Conservation (phyloP, 1,140 invertebrate genomes). For the Aphis gossypii region DNA sequence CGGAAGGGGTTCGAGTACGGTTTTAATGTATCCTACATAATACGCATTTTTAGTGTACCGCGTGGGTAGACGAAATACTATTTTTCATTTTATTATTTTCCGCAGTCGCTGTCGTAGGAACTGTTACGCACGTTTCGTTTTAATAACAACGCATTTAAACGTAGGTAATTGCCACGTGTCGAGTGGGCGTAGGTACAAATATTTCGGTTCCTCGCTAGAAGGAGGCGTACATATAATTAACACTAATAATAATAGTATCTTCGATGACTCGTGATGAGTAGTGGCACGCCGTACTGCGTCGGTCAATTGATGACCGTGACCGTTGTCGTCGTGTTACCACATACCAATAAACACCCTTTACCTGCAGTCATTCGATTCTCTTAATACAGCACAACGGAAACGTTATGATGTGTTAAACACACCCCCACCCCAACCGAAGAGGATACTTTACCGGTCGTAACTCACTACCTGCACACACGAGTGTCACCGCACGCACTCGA, state of each 20-base stretch:
- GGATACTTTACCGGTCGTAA: no score
- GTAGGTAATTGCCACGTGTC: not conserved
- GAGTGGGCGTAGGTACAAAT: not conserved
- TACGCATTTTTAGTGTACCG: not conserved
- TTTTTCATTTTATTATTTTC: not conserved
- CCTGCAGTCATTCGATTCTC: no score
- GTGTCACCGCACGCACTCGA: no score
- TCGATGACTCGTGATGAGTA: not conserved
- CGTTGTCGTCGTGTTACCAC: no score
- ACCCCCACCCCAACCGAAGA: no score
- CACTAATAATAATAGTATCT: constrained; percentile 1
- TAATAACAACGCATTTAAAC: not conserved
- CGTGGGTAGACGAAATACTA: not conserved
- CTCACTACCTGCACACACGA: no score
- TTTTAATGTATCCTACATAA: not conserved
- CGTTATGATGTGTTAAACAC: no score
- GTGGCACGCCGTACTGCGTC: not conserved
- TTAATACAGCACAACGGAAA: no score
- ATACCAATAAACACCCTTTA: no score
- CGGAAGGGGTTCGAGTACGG: not conserved
- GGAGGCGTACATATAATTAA: not conserved
- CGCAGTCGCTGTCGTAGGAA: not conserved
- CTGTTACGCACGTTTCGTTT: not conserved
- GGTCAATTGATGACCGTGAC: not conserved
- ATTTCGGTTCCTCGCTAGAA: not conserved